Conservation (phyloP, 2,888 invertebrate species). For the Beris morrisii region DNA sequence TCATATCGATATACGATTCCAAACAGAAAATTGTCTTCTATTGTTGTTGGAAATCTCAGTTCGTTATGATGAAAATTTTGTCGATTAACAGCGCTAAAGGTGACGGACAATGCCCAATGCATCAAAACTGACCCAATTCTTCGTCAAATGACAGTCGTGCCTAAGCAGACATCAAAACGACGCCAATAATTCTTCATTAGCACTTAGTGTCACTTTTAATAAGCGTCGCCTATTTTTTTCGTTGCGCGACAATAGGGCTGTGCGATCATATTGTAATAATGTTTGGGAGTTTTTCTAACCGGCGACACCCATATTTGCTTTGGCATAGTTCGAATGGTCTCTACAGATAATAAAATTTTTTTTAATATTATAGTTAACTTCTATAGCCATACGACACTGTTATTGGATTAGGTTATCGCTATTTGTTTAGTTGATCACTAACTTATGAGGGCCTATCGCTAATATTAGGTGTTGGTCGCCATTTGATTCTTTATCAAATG, state of each 20-base stretch:
- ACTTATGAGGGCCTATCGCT: background rate
- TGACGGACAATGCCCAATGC: conserved; percentile 21
- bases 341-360: conserved; percentile 6
- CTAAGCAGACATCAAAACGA: conserved; percentile 11
- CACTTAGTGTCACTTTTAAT: conserved; percentile 27
- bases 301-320: conserved; percentile 27
- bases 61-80: conserved; percentile 27
- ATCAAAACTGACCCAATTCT: conserved; percentile 25
- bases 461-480: conserved; percentile 16
- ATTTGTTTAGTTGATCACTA: background rate
- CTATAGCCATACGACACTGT: background rate
- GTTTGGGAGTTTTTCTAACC: background rate
- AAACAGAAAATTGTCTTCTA: conserved; percentile 15
- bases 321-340: background rate
- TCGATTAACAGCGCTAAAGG: conserved; percentile 13
- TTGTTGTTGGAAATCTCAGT: conserved; percentile 22
- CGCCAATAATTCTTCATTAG: conserved; percentile 9
- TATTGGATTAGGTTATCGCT: conserved; percentile 16
- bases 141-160: conserved; percentile 15
- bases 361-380: background rate
- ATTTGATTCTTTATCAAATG: background rate
- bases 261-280: background rate
- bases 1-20: conserved; percentile 17
- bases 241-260: background rate
- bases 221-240: background rate